Evolutionary conservation across 2,797 vertebrate species (phyloP), one percentile per base, ranked within the genome.

Genomic region (Macropodus opercularis): DNA sequence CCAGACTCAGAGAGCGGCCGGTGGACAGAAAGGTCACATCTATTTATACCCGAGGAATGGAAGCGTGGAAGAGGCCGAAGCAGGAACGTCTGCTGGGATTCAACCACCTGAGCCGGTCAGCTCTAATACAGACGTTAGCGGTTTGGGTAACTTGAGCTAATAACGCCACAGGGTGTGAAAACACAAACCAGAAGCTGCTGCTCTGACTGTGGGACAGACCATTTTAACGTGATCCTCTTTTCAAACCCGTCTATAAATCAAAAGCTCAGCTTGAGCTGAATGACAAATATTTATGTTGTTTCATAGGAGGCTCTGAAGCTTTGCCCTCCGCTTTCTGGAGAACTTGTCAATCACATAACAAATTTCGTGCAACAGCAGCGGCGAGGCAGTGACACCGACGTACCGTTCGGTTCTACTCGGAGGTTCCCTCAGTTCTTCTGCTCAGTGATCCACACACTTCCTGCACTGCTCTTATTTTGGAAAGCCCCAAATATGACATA

Each of bases 321-420:
- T 24, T 27, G 14, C 27, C 2, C 7, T 17, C 42, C 21, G 38
- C 26, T 18, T 24, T 29, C 42, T 44, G 3, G 0, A 2, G 1
- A 12, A 22, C 26, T 9, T 12, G 15, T 61, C 42, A 43, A 24
- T 41, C 27, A 53, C 34, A 15, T 64, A 1, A 61, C 59, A 55
- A 47, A 62, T 55, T 34, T 22, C 0, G 2, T 26, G 50, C 67
- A 54, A 64, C 62, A 38, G 39, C 40, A 21, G 1, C 13, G 29
- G 41, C 42, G 44, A 38, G 47, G 27, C 52, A 44, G 60, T 53
- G 42, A 56, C 22, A 15, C 14, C 0, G 35, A n/a, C n/a, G n/a
- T n/a, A n/a, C n/a, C n/a, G n/a, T n/a, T n/a, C n/a, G n/a, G n/a
- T n/a, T n/a, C n/a, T n/a, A n/a, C n/a, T n/a, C n/a, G n/a, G n/a